These are phyloP conservation scores for Embidobia sp. DNA, from an alignment of 2,888 invertebrate genomes.

Conservation along the genomic window DNA sequence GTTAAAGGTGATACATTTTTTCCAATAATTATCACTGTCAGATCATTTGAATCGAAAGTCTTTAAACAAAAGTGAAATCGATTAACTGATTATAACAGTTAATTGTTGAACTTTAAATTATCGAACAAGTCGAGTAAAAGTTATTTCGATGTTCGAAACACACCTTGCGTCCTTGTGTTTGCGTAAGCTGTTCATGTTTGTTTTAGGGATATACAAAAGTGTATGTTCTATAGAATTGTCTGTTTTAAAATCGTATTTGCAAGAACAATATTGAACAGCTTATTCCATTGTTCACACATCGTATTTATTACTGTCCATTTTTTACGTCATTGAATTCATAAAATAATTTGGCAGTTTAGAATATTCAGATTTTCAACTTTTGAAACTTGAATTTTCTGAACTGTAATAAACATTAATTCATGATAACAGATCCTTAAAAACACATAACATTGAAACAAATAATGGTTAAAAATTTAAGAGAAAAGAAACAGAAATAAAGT, in stretches of 20 bases:
- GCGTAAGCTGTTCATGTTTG: slow-evolving; percentile 64
- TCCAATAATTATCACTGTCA: background rate
- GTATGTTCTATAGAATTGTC: background rate
- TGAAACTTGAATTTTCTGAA: slow-evolving; percentile 2
- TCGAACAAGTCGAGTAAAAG: slow-evolving; percentile 13
- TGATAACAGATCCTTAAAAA: slow-evolving; percentile 26
- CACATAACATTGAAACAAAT: slow-evolving; percentile 23
- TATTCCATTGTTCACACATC: slow-evolving; percentile 61
- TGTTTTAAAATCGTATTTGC: background rate
- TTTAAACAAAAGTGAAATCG: no score
- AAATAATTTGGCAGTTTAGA: slow-evolving; percentile 28
- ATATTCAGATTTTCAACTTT: background rate
- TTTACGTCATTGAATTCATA: slow-evolving; percentile 36
- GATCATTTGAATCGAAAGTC: background rate
- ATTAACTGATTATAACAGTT: background rate
- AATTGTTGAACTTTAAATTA: background rate
- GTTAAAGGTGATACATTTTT: no score
- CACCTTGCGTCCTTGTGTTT: slow-evolving; percentile 69
- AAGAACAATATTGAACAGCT: slow-evolving; percentile 56
- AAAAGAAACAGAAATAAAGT: background rate
- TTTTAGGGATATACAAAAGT: slow-evolving; percentile 7
- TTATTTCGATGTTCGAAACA: slow-evolving; percentile 26
- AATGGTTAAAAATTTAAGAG: slow-evolving; percentile 30
- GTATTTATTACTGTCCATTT: slow-evolving; percentile 34
- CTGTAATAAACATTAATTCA: slow-evolving; percentile 13